Evolutionary conservation across 2,888 invertebrate genomes (phyloP).

Genomic region (Epistrophe grossulariae): DNA sequence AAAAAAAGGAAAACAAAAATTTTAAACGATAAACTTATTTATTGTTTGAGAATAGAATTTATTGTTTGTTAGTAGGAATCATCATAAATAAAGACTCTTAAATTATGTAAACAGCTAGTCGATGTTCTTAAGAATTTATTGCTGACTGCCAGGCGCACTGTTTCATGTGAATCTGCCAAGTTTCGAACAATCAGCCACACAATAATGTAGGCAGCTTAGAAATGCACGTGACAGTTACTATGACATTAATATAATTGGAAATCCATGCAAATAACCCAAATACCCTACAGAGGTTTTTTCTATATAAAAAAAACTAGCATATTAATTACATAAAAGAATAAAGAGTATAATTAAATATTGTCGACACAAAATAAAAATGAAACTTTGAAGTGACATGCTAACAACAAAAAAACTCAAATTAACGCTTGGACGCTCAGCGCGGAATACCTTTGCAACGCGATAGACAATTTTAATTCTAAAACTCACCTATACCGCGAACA

Average conservation of each 20-base stretch:
- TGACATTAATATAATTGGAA: slow-evolving; percentile 8
- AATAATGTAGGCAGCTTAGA: too few relatives aligned
- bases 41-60: neutral
- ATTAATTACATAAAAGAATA: slow-evolving; percentile 30
- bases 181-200: neutral
- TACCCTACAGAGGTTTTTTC: neutral
- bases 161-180: neutral
- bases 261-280: slow-evolving; percentile 1
- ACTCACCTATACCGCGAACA: neutral
- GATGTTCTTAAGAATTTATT: neutral
- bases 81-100: neutral
- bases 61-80: too few relatives aligned
- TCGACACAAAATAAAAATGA: slow-evolving; percentile 17
- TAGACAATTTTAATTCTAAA: slow-evolving; percentile 5
- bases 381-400: neutral
- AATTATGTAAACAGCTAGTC: neutral
- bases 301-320: neutral
- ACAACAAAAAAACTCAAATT: neutral
- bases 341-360: slow-evolving; percentile 14
- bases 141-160: neutral
- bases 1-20: neutral
- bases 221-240: neutral
- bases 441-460: neutral
- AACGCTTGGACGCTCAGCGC: slow-evolving; percentile 17
- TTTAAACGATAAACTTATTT: neutral